Evolutionary conservation across 2,888 invertebrate genomes (phyloP).

Genomic region (Agapetus fuscipes): DNA sequence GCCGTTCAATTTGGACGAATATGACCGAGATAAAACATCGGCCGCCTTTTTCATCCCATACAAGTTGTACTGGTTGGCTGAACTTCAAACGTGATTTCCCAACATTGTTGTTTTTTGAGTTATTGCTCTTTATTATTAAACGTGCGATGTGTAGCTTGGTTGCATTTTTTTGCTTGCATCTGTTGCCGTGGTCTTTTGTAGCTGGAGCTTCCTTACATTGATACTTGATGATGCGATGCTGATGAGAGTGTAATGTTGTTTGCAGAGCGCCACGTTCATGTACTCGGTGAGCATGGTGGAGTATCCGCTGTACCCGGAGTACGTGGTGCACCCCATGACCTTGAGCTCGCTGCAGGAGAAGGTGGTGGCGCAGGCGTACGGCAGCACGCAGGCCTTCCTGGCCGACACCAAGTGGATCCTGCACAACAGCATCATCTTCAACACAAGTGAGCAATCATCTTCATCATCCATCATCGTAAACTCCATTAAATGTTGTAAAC

Average conservation of each 20-base stretch:
- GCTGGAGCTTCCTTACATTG: too few relatives aligned
- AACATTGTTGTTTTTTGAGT: too few relatives aligned
- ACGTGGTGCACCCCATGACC: conserved; percentile 83
- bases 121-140: too few relatives aligned
- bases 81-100: too few relatives aligned
- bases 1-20: too few relatives aligned
- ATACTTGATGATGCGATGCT: not conserved
- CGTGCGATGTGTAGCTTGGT: too few relatives aligned
- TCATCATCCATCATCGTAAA: not conserved
- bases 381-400: conserved; percentile 80
- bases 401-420: conserved; percentile 90
- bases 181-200: too few relatives aligned
- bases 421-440: conserved; percentile 87
- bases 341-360: conserved; percentile 65
- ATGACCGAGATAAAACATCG: too few relatives aligned
- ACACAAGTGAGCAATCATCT: conserved; percentile 64
- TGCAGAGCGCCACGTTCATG: conserved; percentile 69
- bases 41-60: too few relatives aligned
- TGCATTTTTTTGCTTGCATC: too few relatives aligned
- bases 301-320: conserved; percentile 71
- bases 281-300: conserved; percentile 60
- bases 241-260: conserved; percentile 14
- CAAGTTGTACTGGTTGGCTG: too few relatives aligned
- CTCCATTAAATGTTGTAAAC: not conserved
- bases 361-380: conserved; percentile 65